These are phyloP conservation scores for Greenwoodochromis staneri DNA, from an alignment of 2,113 vertebrate genomes.

Conservation along the genomic window DNA sequence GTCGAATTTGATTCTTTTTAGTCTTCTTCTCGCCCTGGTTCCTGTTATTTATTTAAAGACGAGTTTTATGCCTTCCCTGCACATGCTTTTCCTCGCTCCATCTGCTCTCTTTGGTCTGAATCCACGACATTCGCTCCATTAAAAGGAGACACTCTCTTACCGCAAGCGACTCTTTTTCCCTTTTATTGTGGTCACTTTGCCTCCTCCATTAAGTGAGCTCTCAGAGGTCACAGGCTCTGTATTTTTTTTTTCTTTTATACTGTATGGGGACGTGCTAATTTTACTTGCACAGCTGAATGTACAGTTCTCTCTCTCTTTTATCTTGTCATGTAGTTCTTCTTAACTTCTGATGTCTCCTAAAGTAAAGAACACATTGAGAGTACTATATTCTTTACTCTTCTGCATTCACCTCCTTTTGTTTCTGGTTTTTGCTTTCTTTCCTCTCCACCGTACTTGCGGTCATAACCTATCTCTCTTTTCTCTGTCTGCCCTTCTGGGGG, in stretches of 20 bases:
- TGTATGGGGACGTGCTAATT: neutral
- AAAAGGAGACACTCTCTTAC: neutral
- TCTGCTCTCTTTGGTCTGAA: neutral
- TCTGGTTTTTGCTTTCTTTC: neutral
- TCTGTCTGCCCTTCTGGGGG: neutral
- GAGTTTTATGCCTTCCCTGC: neutral
- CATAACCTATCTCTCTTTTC: neutral
- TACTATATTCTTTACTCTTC: neutral
- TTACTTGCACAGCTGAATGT: neutral
- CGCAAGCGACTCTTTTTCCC: neutral
- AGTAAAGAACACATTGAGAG: neutral
- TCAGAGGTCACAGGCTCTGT: neutral
- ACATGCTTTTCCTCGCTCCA: neutral
- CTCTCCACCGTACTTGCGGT: neutral
- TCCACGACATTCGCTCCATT: neutral
- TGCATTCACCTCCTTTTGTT: neutral
- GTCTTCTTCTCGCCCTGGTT: neutral
- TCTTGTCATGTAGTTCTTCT: neutral
- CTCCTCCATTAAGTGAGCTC: neutral
- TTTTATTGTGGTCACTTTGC: constrained; percentile 1
- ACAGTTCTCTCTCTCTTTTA: neutral
- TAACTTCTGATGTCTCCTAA: neutral
- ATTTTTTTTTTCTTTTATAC: neutral
- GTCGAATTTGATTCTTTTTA: neutral
- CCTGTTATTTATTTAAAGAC: neutral